A percentile compares a stretch with the other conserved stretches of the same genome.
phyloP scores from a whole-genome alignment of 2,113 vertebrate genomes.

The Camelus dromedarius region DNA sequence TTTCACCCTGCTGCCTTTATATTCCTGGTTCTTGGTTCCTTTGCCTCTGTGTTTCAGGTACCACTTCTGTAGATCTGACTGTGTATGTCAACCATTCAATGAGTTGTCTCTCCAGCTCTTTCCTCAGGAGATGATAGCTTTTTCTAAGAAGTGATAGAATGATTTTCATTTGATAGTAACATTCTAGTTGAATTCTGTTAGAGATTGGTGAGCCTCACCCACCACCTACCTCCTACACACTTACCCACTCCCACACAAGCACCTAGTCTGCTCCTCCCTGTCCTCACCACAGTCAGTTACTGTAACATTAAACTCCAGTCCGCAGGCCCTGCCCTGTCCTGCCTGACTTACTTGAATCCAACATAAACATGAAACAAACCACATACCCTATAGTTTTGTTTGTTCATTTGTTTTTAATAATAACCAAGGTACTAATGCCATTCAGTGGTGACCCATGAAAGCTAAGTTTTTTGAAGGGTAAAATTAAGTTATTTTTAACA shows the following conservation, averaged over 20 bases:
- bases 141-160: slow-evolving; percentile 1
- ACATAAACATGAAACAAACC: neutral
- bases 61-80: neutral
- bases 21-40: neutral
- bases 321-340: neutral
- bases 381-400: neutral
- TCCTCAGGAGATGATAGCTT: neutral
- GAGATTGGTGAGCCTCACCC: neutral
- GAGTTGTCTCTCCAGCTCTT: neutral
- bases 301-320: neutral
- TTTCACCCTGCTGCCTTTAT: neutral
- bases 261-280: neutral
- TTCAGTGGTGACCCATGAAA: slow-evolving; percentile 7
- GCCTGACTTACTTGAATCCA: neutral
- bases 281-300: neutral
- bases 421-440: neutral
- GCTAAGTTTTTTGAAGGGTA: neutral
- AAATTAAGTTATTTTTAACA: neutral
- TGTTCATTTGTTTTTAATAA: neutral
- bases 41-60: neutral
- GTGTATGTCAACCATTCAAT: neutral
- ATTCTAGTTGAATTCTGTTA: neutral
- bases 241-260: neutral
- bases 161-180: slow-evolving; percentile 33
- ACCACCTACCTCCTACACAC: neutral